These are phyloP conservation scores for Helicoverpa zea DNA, from an alignment of 1,140 invertebrate species.

Conservation along the genomic window DNA sequence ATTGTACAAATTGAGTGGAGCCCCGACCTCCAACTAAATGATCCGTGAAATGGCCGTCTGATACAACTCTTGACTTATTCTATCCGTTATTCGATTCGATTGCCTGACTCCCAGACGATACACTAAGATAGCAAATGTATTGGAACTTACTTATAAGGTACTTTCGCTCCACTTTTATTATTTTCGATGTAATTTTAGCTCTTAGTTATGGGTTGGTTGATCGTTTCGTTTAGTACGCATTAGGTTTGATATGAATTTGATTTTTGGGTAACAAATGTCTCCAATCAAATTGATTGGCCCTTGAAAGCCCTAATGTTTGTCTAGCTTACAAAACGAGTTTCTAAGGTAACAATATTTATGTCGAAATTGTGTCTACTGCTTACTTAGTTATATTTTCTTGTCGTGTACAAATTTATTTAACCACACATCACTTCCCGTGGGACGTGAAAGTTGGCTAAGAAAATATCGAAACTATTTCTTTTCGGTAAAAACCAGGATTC, in stretches of 20 bases:
- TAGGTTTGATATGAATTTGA: neutral
- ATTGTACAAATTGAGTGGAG: slow-evolving; percentile 65
- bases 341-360: no score
- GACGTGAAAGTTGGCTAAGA: neutral
- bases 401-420: neutral
- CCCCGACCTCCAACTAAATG: slow-evolving; percentile 61
- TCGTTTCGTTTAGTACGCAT: neutral
- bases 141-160: slow-evolving; percentile 51
- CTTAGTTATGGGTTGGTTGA: slow-evolving; percentile 6
- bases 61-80: slow-evolving; percentile 63
- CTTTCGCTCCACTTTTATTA: slow-evolving; percentile 25
- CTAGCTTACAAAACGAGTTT: no score
- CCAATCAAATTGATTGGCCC: no score
- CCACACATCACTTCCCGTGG: neutral
- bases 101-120: slow-evolving; percentile 47
- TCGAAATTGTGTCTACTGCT: neutral
- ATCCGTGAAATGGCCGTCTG: slow-evolving; percentile 65
- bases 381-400: slow-evolving; percentile 1
- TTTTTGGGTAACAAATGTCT: neutral
- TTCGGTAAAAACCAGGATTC: slow-evolving; percentile 22
- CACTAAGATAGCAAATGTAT: slow-evolving; percentile 50
- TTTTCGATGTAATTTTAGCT: slow-evolving; percentile 12
- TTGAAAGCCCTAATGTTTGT: no score
- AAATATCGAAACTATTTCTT: slow-evolving; percentile 29
- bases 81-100: slow-evolving; percentile 61